Evolutionary conservation across 2,113 vertebrate species (phyloP).

Genomic region (Ammodytes marinus): DNA sequence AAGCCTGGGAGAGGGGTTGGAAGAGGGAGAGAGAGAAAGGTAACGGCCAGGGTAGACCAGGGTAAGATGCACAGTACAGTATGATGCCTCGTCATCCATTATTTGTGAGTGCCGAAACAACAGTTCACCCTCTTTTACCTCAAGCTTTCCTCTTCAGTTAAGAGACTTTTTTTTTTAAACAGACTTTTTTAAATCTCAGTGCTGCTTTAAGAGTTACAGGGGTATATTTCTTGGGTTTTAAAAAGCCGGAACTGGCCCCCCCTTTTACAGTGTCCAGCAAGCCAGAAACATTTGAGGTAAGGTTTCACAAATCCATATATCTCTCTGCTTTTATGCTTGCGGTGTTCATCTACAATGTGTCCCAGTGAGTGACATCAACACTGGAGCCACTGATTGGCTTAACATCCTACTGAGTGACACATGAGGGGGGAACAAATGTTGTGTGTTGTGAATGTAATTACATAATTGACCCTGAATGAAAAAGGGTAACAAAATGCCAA

Average conservation of each 20-base stretch:
- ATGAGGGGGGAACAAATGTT: slow-evolving; percentile 7
- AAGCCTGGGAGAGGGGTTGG: slow-evolving; percentile 63
- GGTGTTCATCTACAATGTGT: slow-evolving; percentile 25
- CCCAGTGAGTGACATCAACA: slow-evolving; percentile 7
- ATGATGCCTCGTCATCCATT: slow-evolving; percentile 28
- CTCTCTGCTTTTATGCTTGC: slow-evolving; percentile 47
- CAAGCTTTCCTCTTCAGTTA: slow-evolving; percentile 6
- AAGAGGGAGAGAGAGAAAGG: slow-evolving; percentile 59
- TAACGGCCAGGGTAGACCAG: slow-evolving; percentile 45
- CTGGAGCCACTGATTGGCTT: background rate
- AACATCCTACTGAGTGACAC: slow-evolving; percentile 20
- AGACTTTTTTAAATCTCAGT: slow-evolving; percentile 10
- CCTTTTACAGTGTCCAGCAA: slow-evolving; percentile 32
- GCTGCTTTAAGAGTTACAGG: background rate
- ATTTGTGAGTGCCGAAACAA: slow-evolving; percentile 27
- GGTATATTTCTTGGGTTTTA: slow-evolving; percentile 12
- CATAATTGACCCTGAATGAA: background rate
- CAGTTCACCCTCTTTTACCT: slow-evolving; percentile 22
- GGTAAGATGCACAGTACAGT: slow-evolving; percentile 52
- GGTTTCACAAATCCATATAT: slow-evolving; percentile 45
- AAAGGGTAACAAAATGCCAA: background rate
- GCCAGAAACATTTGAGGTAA: slow-evolving; percentile 62
- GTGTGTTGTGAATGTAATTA: too few relatives aligned
- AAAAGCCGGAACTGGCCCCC: slow-evolving; percentile 24
- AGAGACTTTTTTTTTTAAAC: slow-evolving; percentile 17